phyloP scores from a whole-genome alignment of 2,888 invertebrate genomes.

The Esperia sulphurella region DNA sequence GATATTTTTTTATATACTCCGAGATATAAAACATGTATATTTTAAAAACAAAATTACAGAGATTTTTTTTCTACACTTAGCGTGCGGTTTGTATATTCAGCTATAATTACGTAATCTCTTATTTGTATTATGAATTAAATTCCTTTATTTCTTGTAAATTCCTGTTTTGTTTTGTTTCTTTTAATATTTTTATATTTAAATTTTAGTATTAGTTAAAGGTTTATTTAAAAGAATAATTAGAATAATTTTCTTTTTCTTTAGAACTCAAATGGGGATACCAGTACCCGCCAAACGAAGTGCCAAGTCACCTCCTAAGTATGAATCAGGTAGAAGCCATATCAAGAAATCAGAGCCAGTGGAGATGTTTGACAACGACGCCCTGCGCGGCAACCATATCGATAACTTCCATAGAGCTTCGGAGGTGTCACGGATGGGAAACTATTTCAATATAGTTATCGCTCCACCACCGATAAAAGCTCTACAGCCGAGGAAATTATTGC shows the following conservation, averaged over 20 bases:
- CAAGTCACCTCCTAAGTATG: constrained; percentile 31
- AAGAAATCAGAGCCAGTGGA: constrained; percentile 41
- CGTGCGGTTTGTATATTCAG: too few relatives aligned
- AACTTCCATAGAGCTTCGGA: constrained; percentile 51
- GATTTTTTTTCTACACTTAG: too few relatives aligned
- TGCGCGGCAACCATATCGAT: constrained; percentile 26
- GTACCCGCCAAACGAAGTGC: constrained; percentile 50
- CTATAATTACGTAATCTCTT: too few relatives aligned
- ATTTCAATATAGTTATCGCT: constrained; percentile 71
- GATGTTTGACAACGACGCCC: constrained; percentile 11
- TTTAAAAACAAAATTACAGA: too few relatives aligned
- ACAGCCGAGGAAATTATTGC: constrained; percentile 57
- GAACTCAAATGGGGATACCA: constrained; percentile 74
- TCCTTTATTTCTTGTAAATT: too few relatives aligned
- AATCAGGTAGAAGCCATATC: constrained; percentile 23
- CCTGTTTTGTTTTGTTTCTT: too few relatives aligned
- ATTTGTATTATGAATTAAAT: too few relatives aligned
- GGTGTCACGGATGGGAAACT: constrained; percentile 68
- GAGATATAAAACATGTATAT: too few relatives aligned
- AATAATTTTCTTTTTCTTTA: constrained; percentile 31
- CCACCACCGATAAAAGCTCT: constrained; percentile 67
- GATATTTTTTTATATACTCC: too few relatives aligned
- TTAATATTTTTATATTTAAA: too few relatives aligned
- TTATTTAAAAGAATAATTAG: background rate
- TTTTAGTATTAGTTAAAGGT: too few relatives aligned